Percentiles rank a stretch among this genome's conserved stretches.
These are phyloP conservation scores for Craseonycteris thonglongyai DNA, from an alignment of 2,113 vertebrate genomes.

Conservation along the genomic window DNA sequence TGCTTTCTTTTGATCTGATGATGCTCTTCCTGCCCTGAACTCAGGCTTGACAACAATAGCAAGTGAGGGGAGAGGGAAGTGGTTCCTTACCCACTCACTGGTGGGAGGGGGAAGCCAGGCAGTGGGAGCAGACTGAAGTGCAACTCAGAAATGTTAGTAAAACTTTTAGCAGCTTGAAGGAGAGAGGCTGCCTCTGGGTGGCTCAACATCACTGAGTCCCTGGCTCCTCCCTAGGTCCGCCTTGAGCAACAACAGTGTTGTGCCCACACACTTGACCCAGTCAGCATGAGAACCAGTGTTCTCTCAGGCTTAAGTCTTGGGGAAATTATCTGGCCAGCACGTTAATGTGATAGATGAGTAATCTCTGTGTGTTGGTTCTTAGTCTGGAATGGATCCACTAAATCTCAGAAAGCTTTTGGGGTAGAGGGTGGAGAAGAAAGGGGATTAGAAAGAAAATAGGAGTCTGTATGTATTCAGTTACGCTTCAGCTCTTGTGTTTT, in stretches of 20 bases:
- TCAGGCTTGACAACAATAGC: neutral
- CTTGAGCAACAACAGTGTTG: neutral
- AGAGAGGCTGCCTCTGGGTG: neutral
- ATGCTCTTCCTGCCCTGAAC: conserved; percentile 17
- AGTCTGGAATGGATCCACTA: neutral
- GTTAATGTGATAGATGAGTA: neutral
- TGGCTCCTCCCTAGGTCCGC: neutral
- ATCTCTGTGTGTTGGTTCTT: neutral
- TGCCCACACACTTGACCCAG: neutral
- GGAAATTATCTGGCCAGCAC: neutral
- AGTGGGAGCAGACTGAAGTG: neutral
- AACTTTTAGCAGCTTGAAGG: neutral
- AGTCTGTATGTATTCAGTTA: neutral
- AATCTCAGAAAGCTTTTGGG: neutral
- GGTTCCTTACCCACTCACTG: neutral
- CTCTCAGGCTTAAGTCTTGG: neutral
- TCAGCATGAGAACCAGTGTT: neutral
- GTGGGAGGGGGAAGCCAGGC: neutral
- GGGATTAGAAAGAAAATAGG: neutral
- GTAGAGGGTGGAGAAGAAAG: neutral
- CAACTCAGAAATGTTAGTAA: neutral
- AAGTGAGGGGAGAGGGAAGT: neutral
- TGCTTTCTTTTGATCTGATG: conserved; percentile 21
- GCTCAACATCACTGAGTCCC: neutral
- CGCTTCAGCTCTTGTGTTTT: neutral